These are phyloP conservation scores for Carcharodon carcharias DNA, from an alignment of 2,797 vertebrate genomes.

Conservation along the genomic window DNA sequence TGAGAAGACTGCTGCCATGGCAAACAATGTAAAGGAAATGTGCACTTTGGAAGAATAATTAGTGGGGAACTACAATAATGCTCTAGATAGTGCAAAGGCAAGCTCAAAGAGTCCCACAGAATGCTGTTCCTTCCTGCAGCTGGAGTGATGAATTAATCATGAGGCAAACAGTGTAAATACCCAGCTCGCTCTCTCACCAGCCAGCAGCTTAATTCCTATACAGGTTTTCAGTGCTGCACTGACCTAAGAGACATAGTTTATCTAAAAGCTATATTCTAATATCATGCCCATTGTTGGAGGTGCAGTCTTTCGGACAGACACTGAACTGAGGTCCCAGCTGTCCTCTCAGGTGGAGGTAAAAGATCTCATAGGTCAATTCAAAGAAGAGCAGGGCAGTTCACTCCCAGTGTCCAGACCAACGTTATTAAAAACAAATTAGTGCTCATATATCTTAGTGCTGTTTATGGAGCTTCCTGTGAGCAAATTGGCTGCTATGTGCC, in stretches of 20 bases:
- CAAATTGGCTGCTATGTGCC: not conserved
- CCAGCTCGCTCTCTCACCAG: not conserved
- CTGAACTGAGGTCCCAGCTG: not conserved
- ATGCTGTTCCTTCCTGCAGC: not conserved
- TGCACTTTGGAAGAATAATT: not conserved
- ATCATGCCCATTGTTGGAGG: not conserved
- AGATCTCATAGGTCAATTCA: too few species aligned
- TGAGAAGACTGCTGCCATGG: not conserved
- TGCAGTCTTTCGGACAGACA: not conserved
- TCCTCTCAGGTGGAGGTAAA: not conserved
- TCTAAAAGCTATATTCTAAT: not conserved
- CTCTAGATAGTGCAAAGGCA: not conserved
- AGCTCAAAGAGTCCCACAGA: not conserved
- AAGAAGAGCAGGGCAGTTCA: not conserved
- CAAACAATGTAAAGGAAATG: not conserved
- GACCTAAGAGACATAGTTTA: not conserved
- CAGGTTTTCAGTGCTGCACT: not conserved
- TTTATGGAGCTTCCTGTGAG: not conserved
- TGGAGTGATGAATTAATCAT: not conserved
- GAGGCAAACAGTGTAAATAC: too few species aligned
- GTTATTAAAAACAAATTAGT: not conserved
- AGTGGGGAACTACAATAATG: not conserved
- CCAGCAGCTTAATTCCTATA: not conserved
- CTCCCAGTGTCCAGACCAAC: not conserved
- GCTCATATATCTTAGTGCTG: not conserved